A percentile compares a stretch with the other conserved stretches of the same genome.
These are phyloP conservation scores for Heliothis virescens DNA, from an alignment of 1,140 invertebrate genomes.

Conservation along the genomic window DNA sequence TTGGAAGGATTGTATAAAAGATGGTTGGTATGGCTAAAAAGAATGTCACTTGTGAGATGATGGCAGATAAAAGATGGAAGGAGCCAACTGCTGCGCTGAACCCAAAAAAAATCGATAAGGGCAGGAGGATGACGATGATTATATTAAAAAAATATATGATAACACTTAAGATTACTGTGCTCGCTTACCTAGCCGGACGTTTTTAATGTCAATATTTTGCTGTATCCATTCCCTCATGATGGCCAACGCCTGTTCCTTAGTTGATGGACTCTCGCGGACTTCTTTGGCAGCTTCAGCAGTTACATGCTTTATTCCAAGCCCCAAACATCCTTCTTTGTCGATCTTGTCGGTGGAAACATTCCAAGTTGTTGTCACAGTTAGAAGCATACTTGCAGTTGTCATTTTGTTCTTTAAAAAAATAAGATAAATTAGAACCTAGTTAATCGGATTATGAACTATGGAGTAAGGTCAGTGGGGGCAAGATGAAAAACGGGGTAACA, in stretches of 20 bases:
- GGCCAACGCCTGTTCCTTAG: slow-evolving; percentile 87
- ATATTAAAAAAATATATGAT: too few species aligned
- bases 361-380: slow-evolving; percentile 76
- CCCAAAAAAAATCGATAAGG: too few species aligned
- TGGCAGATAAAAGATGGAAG: too few species aligned
- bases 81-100: too few species aligned
- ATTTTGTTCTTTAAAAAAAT: slow-evolving; percentile 58
- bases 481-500: too few species aligned
- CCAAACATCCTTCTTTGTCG: slow-evolving; percentile 63
- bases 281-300: slow-evolving; percentile 87
- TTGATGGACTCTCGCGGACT: slow-evolving; percentile 88
- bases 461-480: too few species aligned
- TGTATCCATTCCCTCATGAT: slow-evolving; percentile 89
- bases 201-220: slow-evolving; percentile 89
- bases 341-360: slow-evolving; percentile 66
- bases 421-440: neutral
- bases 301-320: slow-evolving; percentile 55
- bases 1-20: too few species aligned
- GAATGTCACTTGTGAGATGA: too few species aligned
- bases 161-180: too few species aligned
- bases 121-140: too few species aligned
- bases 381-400: slow-evolving; percentile 75
- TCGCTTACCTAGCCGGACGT: slow-evolving; percentile 87
- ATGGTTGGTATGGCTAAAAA: too few species aligned
- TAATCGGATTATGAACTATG: neutral